These are phyloP conservation scores for Notarius quadriscutis DNA, from an alignment of 2,113 vertebrate genomes.

Conservation along the genomic window DNA sequence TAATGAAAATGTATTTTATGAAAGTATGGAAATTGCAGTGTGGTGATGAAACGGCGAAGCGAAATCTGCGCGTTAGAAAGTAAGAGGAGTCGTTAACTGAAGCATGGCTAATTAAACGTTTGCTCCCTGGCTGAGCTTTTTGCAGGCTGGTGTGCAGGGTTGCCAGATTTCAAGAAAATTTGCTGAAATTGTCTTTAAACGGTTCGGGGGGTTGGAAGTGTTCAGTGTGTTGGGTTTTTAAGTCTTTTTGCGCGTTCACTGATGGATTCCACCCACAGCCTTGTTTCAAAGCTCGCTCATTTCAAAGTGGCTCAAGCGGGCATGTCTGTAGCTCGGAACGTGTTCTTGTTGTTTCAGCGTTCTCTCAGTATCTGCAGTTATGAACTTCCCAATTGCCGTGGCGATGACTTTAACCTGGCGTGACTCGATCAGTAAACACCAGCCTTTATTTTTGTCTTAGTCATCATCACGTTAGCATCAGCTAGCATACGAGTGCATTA, in stretches of 20 bases:
- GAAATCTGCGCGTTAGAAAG: too few species aligned
- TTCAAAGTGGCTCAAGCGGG: background rate
- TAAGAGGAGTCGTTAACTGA: too few species aligned
- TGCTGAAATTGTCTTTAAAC: background rate
- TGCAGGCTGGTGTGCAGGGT: background rate
- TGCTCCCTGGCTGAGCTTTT: background rate
- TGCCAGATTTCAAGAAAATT: background rate
- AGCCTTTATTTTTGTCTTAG: background rate
- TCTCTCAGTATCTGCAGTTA: too few species aligned
- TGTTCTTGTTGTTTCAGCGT: background rate
- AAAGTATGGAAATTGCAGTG: too few species aligned
- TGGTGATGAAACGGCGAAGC: too few species aligned
- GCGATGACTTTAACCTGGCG: background rate
- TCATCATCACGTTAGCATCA: background rate
- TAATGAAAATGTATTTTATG: background rate
- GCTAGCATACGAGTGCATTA: background rate
- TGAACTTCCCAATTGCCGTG: background rate
- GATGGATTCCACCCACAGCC: background rate
- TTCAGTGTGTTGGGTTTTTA: background rate
- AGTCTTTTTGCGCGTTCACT: background rate
- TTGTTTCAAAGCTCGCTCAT: background rate
- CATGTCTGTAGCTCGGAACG: background rate
- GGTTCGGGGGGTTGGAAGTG: background rate
- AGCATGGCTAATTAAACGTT: background rate
- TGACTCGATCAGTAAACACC: too few species aligned